Evolutionary conservation across 2,888 invertebrate genomes (phyloP), one percentile per base, ranked within the genome.

Genomic region (Caenorhabditis virilis): DNA sequence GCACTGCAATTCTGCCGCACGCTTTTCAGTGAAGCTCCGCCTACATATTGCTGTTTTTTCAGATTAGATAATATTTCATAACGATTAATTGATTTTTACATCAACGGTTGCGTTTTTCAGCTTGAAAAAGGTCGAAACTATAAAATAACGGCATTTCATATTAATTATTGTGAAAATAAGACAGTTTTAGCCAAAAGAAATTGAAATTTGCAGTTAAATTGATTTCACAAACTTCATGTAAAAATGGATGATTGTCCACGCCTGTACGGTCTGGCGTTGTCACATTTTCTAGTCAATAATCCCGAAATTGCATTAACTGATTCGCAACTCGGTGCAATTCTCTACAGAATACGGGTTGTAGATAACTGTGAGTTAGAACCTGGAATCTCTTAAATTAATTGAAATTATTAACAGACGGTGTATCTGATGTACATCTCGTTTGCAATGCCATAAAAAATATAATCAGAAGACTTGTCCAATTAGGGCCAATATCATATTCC

Each of bases 281-380:
- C 58, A n/a, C 30, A 50, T 36, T 63, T 26, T 36, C 22, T 63
- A 2, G 20, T 18, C 16, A 42, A 49, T 16, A 54, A 58, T 30
- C 26, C 33, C 2, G 38, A 54, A 6, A 15, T 3, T 0, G 26
- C 30, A 5, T 15, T 56, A 5, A 13, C 20, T 2, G 46, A 46
- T 23, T 57, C 57, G 3, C 15, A 25, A 6, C 7, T 54, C 15
- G 52, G 42, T 5, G 58, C 63, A 18, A 36, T 58, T 13, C 26
- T 63, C 27, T 63, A 63, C 35, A 43, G 63, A 54, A 13, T 63
- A 54, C 57, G 63, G 25, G 42, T 53, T 20, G 58, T 63, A 13
- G 63, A 50, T 23, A 42, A 38, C 27, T 63, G 63, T 63, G 27
- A 57, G 63, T 27, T 16, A 3, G 20, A 23, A 30, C 13, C 13